Evolutionary conservation across 1,140 invertebrate genomes (phyloP).

Genomic region (Venturia canescens): DNA sequence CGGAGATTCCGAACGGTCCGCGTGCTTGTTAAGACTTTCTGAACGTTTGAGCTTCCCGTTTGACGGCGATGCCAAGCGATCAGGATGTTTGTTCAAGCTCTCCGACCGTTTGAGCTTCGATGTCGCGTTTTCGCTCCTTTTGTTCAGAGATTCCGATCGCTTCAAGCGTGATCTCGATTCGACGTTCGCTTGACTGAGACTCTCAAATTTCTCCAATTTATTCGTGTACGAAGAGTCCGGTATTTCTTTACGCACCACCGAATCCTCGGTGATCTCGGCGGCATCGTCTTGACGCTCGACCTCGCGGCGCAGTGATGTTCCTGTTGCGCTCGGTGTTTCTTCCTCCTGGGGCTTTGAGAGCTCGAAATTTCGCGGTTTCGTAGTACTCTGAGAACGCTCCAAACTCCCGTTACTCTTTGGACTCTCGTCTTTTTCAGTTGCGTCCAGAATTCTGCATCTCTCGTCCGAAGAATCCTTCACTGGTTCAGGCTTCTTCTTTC

Average conservation of each 20-base stretch:
- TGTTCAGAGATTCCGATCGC: constrained; percentile 81
- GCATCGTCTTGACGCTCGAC: constrained; percentile 15
- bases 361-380: constrained; percentile 53
- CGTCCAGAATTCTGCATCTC: constrained; percentile 59
- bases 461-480: constrained; percentile 52
- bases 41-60: constrained; percentile 78
- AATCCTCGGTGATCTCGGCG: constrained; percentile 12
- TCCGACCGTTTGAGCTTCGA: constrained; percentile 74
- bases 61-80: constrained; percentile 70
- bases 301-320: constrained; percentile 7
- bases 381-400: constrained; percentile 2
- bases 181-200: constrained; percentile 66
- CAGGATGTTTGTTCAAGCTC: constrained; percentile 74
- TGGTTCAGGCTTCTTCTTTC: constrained; percentile 48
- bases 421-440: constrained; percentile 66
- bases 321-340: not conserved
- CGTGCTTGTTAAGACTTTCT: constrained; percentile 79
- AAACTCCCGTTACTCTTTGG: constrained; percentile 45
- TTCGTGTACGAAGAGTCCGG: constrained; percentile 71
- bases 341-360: constrained; percentile 40
- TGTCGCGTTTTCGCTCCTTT: constrained; percentile 72
- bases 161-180: constrained; percentile 75
- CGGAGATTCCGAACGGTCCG: constrained; percentile 70
- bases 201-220: constrained; percentile 74
- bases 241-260: constrained; percentile 17